phyloP scores from a whole-genome alignment of 2,888 invertebrate species.

The Cordilura impudica region DNA sequence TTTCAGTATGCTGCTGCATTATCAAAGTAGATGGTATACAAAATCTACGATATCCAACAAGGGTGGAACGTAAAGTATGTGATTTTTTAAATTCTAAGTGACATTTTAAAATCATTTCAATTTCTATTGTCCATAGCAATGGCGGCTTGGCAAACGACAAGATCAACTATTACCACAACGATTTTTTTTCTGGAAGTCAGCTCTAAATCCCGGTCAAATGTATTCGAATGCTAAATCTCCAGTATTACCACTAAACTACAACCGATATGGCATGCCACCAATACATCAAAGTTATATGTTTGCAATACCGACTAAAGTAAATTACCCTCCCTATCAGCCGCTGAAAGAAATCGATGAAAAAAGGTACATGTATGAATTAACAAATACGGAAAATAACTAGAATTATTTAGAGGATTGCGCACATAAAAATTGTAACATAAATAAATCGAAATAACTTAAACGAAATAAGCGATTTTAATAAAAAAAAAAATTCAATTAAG shows the following conservation, averaged over 20 bases:
- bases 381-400: too few relatives aligned
- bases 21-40: slow-evolving; percentile 36
- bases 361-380: slow-evolving; percentile 31
- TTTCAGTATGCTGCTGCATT: slow-evolving; percentile 33
- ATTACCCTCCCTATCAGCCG: slow-evolving; percentile 36
- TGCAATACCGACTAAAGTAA: slow-evolving; percentile 48
- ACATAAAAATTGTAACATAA: too few relatives aligned
- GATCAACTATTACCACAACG: slow-evolving; percentile 48
- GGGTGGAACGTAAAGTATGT: slow-evolving; percentile 47
- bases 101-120: neutral
- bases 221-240: slow-evolving; percentile 34
- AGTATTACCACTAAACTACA: slow-evolving; percentile 35
- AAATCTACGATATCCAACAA: slow-evolving; percentile 41
- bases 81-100: slow-evolving; percentile 28
- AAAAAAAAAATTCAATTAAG: too few relatives aligned
- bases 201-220: slow-evolving; percentile 18
- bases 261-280: slow-evolving; percentile 35
- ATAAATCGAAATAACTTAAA: too few relatives aligned
- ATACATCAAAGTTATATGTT: slow-evolving; percentile 48
- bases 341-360: slow-evolving; percentile 43
- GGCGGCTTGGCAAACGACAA: slow-evolving; percentile 47
- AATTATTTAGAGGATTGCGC: too few relatives aligned
- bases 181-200: slow-evolving; percentile 48
- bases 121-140: slow-evolving; percentile 33
- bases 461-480: too few relatives aligned